These are phyloP conservation scores for Urosaurus nigricauda DNA, from an alignment of 2,797 vertebrate species.

Conservation along the genomic window DNA sequence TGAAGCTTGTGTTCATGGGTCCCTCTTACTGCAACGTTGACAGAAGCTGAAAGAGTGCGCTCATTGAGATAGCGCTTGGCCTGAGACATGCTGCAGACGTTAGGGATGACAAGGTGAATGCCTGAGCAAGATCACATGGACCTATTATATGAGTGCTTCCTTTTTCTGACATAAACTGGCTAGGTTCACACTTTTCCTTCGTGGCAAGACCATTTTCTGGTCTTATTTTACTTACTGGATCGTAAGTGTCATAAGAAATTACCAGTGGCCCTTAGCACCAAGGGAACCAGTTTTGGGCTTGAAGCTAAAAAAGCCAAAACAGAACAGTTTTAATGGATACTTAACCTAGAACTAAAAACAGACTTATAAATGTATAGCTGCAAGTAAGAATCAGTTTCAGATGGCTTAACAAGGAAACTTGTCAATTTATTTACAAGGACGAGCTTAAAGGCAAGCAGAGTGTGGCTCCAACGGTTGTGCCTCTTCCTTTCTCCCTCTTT, in stretches of 20 bases:
- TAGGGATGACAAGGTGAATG: neutral
- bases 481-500: conserved; percentile 46
- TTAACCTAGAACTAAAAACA: conserved; percentile 17
- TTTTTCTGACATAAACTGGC: neutral
- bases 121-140: neutral
- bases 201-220: too few species aligned
- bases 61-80: too few species aligned
- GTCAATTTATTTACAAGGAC: neutral
- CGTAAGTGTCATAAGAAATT: neutral
- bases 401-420: neutral
- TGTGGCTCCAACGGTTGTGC: conserved; percentile 56
- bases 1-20: neutral
- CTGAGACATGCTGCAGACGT: neutral
- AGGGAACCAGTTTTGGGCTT: conserved; percentile 41
- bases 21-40: neutral
- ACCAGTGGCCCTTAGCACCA: neutral
- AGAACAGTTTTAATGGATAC: conserved; percentile 45
- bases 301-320: conserved; percentile 8
- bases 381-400: too few species aligned
- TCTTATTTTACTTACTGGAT: too few species aligned
- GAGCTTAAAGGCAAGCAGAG: conserved; percentile 49
- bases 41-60: too few species aligned
- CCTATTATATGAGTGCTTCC: neutral
- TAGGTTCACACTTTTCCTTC: neutral
- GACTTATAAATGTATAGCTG: neutral